Evolutionary conservation across 37 sponge, comb jelly and placozoan genomes (phyloP), one percentile per base, ranked within the genome.

Genomic region (Aphrocallistes beatrix): DNA sequence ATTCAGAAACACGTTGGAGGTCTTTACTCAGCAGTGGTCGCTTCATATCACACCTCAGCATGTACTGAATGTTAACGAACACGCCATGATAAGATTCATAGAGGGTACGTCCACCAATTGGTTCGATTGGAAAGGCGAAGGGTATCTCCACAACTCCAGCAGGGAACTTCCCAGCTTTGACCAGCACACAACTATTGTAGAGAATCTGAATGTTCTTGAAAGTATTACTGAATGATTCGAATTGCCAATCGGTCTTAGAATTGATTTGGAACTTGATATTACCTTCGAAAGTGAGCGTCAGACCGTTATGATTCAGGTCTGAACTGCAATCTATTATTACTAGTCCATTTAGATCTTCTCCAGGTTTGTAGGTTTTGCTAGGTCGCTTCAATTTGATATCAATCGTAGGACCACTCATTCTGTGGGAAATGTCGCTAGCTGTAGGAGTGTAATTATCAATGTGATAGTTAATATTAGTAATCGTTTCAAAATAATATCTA

Each of bases 41-140:
- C 87, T 92, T 93, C 92, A 98, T 91, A 38, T 98, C 99, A 23
- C 84, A 89, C 37, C 82, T 81, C 37, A 98, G 82, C 0, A 85
- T 88, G 85, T 98, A 98, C 88, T 91, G 91, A 36, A 95, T 85
- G 85, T 93, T 98, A 40, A 98, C 93, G 85, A 98, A 98, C 23
- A 98, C 99, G 16, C 99, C 99, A 85, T 98, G 99, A 51, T 98
- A 98, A 21, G 95, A 93, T 49, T 98, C 99, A 83, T 93, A 93
- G 28, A 98, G 91, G 37, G 89, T 90, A 50, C 90, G 90, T 83
- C 85, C 81, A 10, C 81, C 40, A 40, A 95, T 94, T 13, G 93
- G 37, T 42, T 83, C 82, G 32, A 98, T 91, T 51, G 99, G 99
- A 38, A 98, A 16, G 81, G 95, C 95, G 81, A 98, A 98, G 1